These are phyloP conservation scores for Himantopus leucocephalus DNA, from an alignment of 2,113 vertebrate genomes.

Conservation along the genomic window DNA sequence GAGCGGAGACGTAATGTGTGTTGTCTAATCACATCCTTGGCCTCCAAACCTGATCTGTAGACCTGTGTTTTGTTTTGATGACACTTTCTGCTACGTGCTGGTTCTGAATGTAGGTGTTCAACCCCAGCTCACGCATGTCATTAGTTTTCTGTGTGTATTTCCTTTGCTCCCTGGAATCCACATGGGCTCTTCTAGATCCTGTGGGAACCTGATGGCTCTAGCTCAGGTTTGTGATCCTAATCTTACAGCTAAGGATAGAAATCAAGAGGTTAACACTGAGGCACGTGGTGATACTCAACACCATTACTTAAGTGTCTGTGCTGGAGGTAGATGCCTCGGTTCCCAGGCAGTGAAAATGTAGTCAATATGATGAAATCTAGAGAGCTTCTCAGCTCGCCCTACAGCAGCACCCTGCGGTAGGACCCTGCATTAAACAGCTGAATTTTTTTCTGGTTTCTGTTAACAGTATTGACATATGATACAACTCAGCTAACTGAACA, in stretches of 20 bases:
- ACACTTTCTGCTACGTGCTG: not conserved
- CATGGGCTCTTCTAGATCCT: not conserved
- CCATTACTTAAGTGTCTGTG: not conserved
- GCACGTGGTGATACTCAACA: not conserved
- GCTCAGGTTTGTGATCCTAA: not conserved
- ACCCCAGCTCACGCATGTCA: not conserved
- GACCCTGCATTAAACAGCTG: not conserved
- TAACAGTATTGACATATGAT: not conserved
- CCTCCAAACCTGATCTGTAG: not conserved
- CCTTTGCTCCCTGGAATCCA: not conserved
- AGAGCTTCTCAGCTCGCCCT: not conserved
- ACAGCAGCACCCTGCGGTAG: not conserved
- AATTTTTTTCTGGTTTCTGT: not conserved
- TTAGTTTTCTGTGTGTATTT: not conserved
- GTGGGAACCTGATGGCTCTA: not conserved
- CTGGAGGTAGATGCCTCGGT: not conserved
- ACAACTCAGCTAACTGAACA: not conserved
- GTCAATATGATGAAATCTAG: not conserved
- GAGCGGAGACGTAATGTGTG: accelerated
- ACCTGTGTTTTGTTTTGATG: not conserved
- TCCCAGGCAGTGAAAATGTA: not conserved
- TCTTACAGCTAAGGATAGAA: not conserved
- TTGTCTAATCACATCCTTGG: not conserved
- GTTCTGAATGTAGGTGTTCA: not conserved
- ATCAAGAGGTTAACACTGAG: not conserved